Percentiles rank a stretch among this genome's conserved stretches.
Evolutionary conservation across 2,113 vertebrate genomes (phyloP).

Genomic region (Phyllopteryx taeniolatus): DNA sequence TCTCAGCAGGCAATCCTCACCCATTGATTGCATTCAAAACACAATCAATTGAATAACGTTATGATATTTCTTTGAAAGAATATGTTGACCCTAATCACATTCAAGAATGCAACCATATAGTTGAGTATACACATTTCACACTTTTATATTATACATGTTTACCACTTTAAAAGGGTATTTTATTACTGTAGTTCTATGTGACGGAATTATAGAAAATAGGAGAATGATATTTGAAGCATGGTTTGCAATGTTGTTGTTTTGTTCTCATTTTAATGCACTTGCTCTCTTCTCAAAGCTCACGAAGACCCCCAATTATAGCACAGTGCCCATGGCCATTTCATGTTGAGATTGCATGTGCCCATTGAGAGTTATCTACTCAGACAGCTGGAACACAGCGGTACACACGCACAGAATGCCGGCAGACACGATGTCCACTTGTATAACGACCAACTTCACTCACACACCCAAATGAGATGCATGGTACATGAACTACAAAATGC

Average conservation of each 20-base stretch:
- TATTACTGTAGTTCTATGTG: conserved; percentile 2
- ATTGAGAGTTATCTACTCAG: conserved; percentile 55
- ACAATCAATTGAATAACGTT: too few species aligned
- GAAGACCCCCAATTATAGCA: conserved; percentile 33
- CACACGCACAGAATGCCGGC: background rate
- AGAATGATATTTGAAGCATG: background rate
- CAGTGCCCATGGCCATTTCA: conserved; percentile 27
- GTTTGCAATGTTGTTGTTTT: background rate
- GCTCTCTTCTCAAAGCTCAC: conserved; percentile 10
- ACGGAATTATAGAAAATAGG: background rate
- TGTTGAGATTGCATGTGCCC: conserved; percentile 18
- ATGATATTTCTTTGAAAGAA: background rate
- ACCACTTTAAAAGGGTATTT: background rate
- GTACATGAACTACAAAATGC: background rate
- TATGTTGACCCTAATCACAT: too few species aligned
- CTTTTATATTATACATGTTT: background rate
- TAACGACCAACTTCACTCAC: conserved; percentile 1
- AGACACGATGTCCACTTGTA: conserved; percentile 13
- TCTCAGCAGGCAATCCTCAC: too few species aligned
- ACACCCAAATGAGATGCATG: background rate
- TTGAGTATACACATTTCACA: background rate
- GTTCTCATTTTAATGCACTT: background rate
- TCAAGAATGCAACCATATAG: background rate
- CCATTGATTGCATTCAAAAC: too few species aligned
- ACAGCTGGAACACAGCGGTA: conserved; percentile 56